Evolutionary conservation across 2,888 invertebrate genomes (phyloP), one percentile per base, ranked within the genome.

Genomic region (Kryphioiulus occultus): DNA sequence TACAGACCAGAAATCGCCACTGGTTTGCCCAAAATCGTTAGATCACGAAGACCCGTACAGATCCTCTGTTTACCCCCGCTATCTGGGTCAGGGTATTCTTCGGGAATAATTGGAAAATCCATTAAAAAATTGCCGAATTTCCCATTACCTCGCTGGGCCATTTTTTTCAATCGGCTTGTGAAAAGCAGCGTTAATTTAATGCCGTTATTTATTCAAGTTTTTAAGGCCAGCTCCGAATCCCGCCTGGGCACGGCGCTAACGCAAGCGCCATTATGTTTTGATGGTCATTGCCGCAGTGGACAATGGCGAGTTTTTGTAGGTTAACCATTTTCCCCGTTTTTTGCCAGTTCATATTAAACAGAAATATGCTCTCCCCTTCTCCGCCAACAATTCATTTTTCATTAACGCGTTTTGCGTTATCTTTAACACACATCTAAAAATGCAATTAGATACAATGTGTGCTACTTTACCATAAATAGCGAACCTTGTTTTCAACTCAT

Each of bases 401-500:
- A 78, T 78, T 78, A 78, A 78, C 78, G 78, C 78, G 78, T 15
- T 30, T 78, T 30, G 78, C 78, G 30, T 78, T 78, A 78, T 78
- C 78, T 30, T 15, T 78, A 78, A 78, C 78, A 78, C 22, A 78
- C 78, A 78, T 78, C 78, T 78, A 15, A 78, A 78, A 78, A 78
- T 30, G 78, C 78, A 78, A 78, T 78, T 78, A 78, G 78, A 78
- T 30, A 78, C 78, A 78, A 78, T 78, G 78, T 30, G 78, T 78
- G 78, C 78, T 78, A 78, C 78, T 78, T 78, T 78, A 78, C 78
- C 78, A 30, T 78, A 78, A 78, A 78, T 78, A 78, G 78, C 78
- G 26, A 78, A 78, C 30, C 78, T 78, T 78, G 78, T 78, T 78
- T 30, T 17, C n/a, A 12, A 3, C 53, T 19, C 17, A 19, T 53